Conservation (phyloP, 2,797 vertebrate genomes). For the Sebastolobus alascanus region DNA sequence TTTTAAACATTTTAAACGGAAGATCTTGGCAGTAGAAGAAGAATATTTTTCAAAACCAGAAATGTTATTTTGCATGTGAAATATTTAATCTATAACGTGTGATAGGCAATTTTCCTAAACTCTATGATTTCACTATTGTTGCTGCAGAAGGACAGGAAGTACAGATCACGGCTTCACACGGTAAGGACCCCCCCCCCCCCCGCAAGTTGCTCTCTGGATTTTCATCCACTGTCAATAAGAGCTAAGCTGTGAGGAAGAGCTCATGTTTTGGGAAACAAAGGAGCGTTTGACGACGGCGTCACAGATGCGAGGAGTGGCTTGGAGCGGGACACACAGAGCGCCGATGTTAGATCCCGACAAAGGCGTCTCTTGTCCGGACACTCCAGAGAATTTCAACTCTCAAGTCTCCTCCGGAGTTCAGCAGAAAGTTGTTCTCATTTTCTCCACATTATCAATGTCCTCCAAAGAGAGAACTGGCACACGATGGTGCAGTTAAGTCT, state of each 20-base stretch:
- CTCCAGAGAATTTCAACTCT: neutral
- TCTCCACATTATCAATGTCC: neutral
- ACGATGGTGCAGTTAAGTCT: too few species aligned
- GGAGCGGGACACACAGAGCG: neutral
- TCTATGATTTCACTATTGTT: neutral
- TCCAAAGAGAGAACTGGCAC: neutral
- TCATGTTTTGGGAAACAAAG: slow-evolving; percentile 48
- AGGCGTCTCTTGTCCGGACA: slow-evolving; percentile 32
- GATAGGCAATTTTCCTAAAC: neutral
- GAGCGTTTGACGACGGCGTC: slow-evolving; percentile 21
- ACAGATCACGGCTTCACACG: neutral
- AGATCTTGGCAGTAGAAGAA: neutral
- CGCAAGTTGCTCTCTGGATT: slow-evolving; percentile 2
- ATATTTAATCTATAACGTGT: neutral
- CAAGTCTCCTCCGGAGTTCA: neutral
- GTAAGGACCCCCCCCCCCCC: neutral
- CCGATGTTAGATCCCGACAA: slow-evolving; percentile 31
- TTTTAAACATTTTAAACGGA: too few species aligned
- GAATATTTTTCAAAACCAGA: neutral
- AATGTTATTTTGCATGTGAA: neutral
- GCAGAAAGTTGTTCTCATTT: neutral
- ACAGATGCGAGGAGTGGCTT: slow-evolving; percentile 15
- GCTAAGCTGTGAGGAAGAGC: slow-evolving; percentile 13
- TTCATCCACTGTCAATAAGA: slow-evolving; percentile 25
- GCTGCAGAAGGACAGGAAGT: neutral